phyloP scores from a whole-genome alignment of 2,797 vertebrate species.

The Poeciliopsis presidionis region DNA sequence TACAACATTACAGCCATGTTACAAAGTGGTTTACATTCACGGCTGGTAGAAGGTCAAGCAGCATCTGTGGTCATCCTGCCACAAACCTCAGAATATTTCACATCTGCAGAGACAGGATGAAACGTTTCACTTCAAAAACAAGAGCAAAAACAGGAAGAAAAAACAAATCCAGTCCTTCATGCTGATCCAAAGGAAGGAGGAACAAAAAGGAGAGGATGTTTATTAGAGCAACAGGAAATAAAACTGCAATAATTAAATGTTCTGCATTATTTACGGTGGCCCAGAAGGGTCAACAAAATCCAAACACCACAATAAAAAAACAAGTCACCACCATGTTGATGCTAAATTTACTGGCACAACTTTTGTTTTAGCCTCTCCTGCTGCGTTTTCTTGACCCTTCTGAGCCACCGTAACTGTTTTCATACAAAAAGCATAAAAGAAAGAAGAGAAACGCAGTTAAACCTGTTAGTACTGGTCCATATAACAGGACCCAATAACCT shows the following conservation, averaged over 20 bases:
- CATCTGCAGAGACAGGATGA: not conserved
- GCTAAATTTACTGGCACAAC: not conserved
- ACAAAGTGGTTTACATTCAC: constrained; percentile 66
- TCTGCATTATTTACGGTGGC: not conserved
- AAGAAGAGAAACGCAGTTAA: not conserved
- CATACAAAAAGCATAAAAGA: not conserved
- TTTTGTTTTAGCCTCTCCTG: not conserved
- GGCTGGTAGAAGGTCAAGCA: constrained; percentile 45
- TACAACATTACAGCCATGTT: constrained; percentile 42
- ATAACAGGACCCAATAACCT: not conserved
- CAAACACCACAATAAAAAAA: not conserved
- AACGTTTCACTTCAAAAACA: not conserved
- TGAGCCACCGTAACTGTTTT: not conserved
- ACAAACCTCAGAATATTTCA: constrained; percentile 10
- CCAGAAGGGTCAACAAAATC: not conserved
- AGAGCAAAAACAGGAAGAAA: not conserved
- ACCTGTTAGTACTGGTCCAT: not conserved
- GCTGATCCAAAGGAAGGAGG: not conserved
- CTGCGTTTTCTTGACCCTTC: not conserved
- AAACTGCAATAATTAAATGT: not conserved
- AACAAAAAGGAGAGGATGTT: not conserved
- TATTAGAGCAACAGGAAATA: not conserved
- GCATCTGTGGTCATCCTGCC: constrained; percentile 17
- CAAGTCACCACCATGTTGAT: not conserved
- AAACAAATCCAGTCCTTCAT: not conserved